phyloP scores from a whole-genome alignment of 2,888 invertebrate species.

The Uloborus plumipes region DNA sequence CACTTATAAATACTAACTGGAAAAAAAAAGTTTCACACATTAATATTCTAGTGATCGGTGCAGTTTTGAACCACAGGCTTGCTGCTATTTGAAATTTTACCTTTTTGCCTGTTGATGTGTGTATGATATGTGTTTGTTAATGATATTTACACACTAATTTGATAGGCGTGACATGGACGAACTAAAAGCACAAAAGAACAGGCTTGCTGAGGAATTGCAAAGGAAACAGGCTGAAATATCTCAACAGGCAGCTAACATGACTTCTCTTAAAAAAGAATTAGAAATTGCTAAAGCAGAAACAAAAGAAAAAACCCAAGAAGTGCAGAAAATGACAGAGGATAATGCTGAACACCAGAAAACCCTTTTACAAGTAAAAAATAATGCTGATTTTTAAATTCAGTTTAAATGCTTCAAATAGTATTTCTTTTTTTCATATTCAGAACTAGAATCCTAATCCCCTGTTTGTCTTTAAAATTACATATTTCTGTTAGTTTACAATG shows the following conservation, averaged over 20 bases:
- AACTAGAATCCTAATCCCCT: no score
- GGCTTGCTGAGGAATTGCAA: conserved; percentile 55
- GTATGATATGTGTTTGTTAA: not conserved
- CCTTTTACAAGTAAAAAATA: conserved; percentile 67
- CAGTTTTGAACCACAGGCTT: no score
- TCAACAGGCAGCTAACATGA: conserved; percentile 79
- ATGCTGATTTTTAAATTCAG: no score
- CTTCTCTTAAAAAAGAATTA: conserved; percentile 77
- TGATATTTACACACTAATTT: not conserved
- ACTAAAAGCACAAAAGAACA: conserved; percentile 44
- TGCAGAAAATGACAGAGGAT: conserved; percentile 79
- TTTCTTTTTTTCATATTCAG: no score
- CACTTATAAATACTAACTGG: no score
- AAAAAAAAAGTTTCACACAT: no score
- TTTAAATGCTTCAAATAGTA: no score
- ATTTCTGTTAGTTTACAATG: no score
- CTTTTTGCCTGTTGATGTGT: not conserved
- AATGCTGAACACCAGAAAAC: conserved; percentile 78
- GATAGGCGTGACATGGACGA: conserved; percentile 52
- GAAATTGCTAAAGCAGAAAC: conserved; percentile 78
- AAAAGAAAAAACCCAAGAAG: conserved; percentile 75
- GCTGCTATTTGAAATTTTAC: not conserved
- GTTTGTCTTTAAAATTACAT: no score
- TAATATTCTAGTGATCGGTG: no score
- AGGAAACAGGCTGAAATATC: conserved; percentile 63